Evolutionary conservation across 2,888 invertebrate species (phyloP).

Genomic region (Sesamia inferens): DNA sequence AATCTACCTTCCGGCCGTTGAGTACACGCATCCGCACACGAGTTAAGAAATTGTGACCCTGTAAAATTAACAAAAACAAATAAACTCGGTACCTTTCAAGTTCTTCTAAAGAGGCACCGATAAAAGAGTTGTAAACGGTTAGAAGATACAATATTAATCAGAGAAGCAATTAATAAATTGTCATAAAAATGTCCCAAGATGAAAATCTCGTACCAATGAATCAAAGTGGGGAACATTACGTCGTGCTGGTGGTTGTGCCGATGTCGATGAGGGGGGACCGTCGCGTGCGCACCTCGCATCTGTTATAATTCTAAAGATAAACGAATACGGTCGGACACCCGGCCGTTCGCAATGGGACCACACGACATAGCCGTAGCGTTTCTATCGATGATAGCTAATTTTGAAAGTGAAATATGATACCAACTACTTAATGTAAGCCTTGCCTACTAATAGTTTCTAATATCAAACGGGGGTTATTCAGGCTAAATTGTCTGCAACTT

Average conservation of each 20-base stretch:
- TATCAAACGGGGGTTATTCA: conserved; percentile 12
- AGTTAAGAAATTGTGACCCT: conserved; percentile 64
- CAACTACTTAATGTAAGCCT: conserved; percentile 9
- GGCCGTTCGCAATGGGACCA: conserved; percentile 53
- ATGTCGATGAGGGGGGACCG: conserved; percentile 59
- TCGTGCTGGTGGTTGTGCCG: conserved; percentile 38
- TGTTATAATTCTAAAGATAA: conserved; percentile 69
- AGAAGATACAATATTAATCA: conserved; percentile 54
- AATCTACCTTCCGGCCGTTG: conserved; percentile 71
- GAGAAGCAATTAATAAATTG: conserved; percentile 56
- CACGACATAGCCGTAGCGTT: conserved; percentile 42
- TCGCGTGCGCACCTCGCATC: conserved; percentile 72
- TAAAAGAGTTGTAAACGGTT: conserved; percentile 45
- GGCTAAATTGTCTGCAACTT: conserved; percentile 22
- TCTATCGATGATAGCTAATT: conserved; percentile 43
- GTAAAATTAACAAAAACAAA: conserved; percentile 56
- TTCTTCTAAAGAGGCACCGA: conserved; percentile 38
- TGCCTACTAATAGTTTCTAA: conserved; percentile 21
- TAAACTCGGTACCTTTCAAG: conserved; percentile 48
- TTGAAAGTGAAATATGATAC: conserved; percentile 40
- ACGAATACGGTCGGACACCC: conserved; percentile 60
- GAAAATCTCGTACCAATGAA: conserved; percentile 65
- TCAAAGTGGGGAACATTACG: conserved; percentile 64
- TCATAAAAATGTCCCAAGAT: conserved; percentile 60
- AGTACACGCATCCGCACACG: conserved; percentile 65